A percentile compares a stretch with the other conserved stretches of the same genome.
These are phyloP conservation scores for Diceros bicornis DNA, from an alignment of 2,797 vertebrate species.

Conservation along the genomic window DNA sequence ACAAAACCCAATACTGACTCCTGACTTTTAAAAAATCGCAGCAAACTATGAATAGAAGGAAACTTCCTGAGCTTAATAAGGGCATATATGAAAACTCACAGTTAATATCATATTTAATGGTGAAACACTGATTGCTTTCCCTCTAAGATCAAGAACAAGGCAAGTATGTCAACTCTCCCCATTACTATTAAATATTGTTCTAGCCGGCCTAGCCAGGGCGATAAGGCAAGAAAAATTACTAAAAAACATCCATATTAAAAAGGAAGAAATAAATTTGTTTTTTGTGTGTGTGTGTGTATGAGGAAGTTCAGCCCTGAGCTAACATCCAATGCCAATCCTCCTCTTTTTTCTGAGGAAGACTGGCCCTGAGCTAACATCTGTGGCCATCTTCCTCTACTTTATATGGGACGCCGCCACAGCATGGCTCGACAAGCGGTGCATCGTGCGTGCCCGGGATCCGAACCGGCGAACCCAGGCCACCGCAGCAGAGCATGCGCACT, in stretches of 20 bases:
- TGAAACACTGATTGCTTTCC: not conserved
- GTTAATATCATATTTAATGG: not conserved
- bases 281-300: not conserved
- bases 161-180: not conserved
- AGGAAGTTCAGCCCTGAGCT: no score
- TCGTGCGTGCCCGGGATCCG: no score
- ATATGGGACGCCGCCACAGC: no score
- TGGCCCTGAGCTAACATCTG: no score
- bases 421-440: no score
- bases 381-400: no score
- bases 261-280: not conserved
- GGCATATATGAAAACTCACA: not conserved
- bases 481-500: no score
- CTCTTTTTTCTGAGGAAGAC: no score
- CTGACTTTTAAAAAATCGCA: not conserved
- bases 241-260: not conserved
- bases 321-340: no score
- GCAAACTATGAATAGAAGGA: not conserved
- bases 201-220: not conserved
- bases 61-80: not conserved
- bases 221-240: slow-evolving; percentile 39
- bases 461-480: no score
- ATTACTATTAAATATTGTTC: not conserved
- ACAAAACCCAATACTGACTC: slow-evolving; percentile 6
- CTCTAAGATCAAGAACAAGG: not conserved